phyloP scores from a whole-genome alignment of 2,888 invertebrate genomes.

The Bruchidius siliquastri region DNA sequence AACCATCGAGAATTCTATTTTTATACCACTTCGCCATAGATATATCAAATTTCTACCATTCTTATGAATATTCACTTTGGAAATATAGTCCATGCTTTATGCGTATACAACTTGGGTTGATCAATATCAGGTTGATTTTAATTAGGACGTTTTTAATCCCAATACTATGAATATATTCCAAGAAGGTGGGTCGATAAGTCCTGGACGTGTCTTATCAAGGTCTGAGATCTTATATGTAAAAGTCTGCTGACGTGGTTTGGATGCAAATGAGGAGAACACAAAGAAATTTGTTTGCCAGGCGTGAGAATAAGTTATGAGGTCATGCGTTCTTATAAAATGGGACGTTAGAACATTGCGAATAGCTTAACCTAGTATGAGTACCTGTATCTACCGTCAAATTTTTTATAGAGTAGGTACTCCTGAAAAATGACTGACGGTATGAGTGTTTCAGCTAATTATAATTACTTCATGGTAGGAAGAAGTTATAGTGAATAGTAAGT shows the following conservation, averaged over 20 bases:
- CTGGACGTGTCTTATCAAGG: not conserved
- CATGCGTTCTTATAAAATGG: not conserved
- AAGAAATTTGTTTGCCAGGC: not conserved
- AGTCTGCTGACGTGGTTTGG: not conserved
- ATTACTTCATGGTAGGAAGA: no score
- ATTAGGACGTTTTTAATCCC: not conserved
- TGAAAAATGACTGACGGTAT: no score
- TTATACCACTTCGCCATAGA: not conserved
- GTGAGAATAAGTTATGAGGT: not conserved
- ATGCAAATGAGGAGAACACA: not conserved
- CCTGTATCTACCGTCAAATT: no score
- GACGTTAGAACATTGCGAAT: not conserved
- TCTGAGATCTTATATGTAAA: not conserved
- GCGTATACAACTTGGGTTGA: not conserved
- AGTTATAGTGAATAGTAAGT: no score
- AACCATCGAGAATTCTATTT: not conserved
- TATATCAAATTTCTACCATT: not conserved
- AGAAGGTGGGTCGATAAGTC: not conserved
- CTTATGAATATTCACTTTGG: not conserved
- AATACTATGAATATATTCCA: not conserved
- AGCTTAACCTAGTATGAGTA: no score
- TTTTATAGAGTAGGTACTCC: no score
- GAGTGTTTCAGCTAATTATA: no score
- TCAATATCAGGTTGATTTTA: not conserved
- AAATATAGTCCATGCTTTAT: not conserved